Conservation (phyloP, 1,140 invertebrate species). For the Drosophila saltans region DNA sequence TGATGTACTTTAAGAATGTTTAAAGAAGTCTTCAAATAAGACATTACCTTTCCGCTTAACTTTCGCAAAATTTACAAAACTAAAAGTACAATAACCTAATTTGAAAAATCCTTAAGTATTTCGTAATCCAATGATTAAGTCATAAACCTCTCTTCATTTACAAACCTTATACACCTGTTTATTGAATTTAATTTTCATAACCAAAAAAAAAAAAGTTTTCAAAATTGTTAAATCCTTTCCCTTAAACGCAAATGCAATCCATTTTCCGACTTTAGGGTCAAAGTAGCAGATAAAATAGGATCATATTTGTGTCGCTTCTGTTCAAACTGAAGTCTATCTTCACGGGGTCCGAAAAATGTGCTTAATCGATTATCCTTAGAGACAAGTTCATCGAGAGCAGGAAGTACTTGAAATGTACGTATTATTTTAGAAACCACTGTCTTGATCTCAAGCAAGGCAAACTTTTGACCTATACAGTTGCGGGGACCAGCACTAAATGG, state of each 20-base stretch:
- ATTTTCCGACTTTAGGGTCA: conserved; percentile 75
- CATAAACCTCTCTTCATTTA: too few species aligned
- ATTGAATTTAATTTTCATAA: too few species aligned
- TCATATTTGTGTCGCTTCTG: conserved; percentile 66
- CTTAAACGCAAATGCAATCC: conserved; percentile 65
- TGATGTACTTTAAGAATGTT: too few species aligned
- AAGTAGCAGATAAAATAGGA: conserved; percentile 61
- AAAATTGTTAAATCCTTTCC: conserved; percentile 37
- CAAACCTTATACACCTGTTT: too few species aligned
- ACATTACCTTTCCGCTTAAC: too few species aligned
- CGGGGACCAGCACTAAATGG: conserved; percentile 85
- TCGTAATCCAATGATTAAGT: too few species aligned
- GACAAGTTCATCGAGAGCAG: conserved; percentile 64
- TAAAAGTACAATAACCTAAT: too few species aligned
- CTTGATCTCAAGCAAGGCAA: conserved; percentile 84
- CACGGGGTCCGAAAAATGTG: conserved; percentile 49
- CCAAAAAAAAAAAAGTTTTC: not conserved
- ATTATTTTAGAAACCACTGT: conserved; percentile 83
- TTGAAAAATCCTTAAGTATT: too few species aligned
- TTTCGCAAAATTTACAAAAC: too few species aligned
- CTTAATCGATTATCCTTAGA: conserved; percentile 63
- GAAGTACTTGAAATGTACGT: conserved; percentile 71
- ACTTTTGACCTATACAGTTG: conserved; percentile 84
- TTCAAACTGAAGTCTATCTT: conserved; percentile 39
- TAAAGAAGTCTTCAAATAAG: too few species aligned